Conservation (phyloP, 1,140 invertebrate species). For the Bombus balteatus region DNA sequence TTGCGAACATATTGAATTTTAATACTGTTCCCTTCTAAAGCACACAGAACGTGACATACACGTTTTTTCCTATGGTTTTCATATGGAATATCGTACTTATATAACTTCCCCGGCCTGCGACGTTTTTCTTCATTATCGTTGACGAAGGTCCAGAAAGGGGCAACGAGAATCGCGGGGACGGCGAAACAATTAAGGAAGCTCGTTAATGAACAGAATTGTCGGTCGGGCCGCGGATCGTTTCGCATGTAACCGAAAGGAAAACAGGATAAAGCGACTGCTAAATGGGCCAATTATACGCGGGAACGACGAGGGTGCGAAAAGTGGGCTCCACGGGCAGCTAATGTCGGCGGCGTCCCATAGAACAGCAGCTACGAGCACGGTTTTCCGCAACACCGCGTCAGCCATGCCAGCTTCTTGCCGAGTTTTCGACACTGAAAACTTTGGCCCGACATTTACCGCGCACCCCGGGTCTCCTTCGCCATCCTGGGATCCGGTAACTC, state of each 20-base stretch:
- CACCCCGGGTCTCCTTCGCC: neutral
- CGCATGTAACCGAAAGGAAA: conserved; percentile 69
- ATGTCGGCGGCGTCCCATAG: neutral
- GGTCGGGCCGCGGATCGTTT: conserved; percentile 62
- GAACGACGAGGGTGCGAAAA: conserved; percentile 54
- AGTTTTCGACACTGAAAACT: conserved; percentile 33
- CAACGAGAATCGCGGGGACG: neutral
- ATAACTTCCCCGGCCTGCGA: neutral
- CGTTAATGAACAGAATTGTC: conserved; percentile 67
- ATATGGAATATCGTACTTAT: neutral
- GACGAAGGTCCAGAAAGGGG: neutral
- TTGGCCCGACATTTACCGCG: conserved; percentile 26
- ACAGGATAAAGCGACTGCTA: conserved; percentile 67
- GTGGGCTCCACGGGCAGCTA: conserved; percentile 34
- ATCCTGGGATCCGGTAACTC: conserved; percentile 17
- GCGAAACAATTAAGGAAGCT: conserved; percentile 66
- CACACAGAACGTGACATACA: neutral
- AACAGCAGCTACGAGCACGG: neutral
- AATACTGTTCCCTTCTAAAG: neutral
- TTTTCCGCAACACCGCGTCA: neutral
- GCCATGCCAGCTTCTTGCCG: conserved; percentile 19
- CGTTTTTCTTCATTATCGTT: conserved; percentile 25
- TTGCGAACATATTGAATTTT: too few relatives aligned
- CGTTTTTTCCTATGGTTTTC: neutral
- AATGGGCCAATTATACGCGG: conserved; percentile 66